Evolutionary conservation across 2,888 invertebrate genomes (phyloP), one percentile per base, ranked within the genome.

Genomic region (Hyposoter dolosus): DNA sequence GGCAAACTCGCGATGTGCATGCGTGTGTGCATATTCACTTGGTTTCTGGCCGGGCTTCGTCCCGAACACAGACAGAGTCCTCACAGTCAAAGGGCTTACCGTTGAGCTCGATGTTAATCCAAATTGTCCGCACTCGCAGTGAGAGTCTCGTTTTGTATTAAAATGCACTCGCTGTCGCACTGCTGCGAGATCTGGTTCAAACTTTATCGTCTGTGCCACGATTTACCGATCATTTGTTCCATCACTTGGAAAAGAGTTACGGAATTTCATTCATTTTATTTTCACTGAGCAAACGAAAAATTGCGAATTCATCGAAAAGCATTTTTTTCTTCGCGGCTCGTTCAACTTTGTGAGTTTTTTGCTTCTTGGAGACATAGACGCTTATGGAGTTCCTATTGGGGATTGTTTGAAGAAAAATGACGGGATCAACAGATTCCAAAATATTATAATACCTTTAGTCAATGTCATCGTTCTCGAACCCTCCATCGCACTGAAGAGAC

Each of bases 401-500:
- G n/a, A 66, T n/a, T n/a, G 3, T 40, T 40, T 40, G 5, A 1
- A 15, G n/a, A 47, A 69, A 17, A 32, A 28, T 28, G 5, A 28
- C 28, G 0, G 60, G 4, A 28, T 60, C 15, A 5, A 12, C 12
- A 5, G n/a, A 1, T 28, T 60, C 5, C 28, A 15, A 17, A 60
- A 60, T 28, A 28, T 60, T 3, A 65, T 23, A 28, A 88, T 93
- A 97, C 97, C 97, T 96, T 96, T 96, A 92, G 96, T 96, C 60
- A 98, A 95, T 68, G 97, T 97, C 97, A 98, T 97, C 19, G 97
- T 98, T 87, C 97, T 95, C 32, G 97, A 97, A 0, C 98, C 98
- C 92, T 98, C 98, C 88, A 97, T 97, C 68, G 98, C 98, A 91
- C 98, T 98, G 94, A 98, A 98, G 82, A 98, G 96, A 28, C 98